A percentile compares a stretch with the other conserved stretches of the same genome.
Conservation (phyloP, 2,113 vertebrate species). For the Progne subis region DNA sequence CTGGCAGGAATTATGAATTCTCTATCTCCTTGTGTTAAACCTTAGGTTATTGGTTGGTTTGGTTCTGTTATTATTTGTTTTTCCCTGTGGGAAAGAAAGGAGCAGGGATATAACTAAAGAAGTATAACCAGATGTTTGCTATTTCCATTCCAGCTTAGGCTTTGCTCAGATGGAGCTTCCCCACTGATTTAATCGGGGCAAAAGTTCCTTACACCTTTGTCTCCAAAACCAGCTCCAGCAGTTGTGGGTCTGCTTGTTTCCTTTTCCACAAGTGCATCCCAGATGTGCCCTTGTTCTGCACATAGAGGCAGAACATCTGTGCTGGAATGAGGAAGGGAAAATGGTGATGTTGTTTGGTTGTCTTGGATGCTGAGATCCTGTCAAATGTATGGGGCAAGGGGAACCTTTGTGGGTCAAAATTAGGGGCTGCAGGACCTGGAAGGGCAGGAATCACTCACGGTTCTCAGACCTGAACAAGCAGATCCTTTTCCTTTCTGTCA, state of each 20-base stretch:
- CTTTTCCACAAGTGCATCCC: neutral
- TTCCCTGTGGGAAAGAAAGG: neutral
- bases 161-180: neutral
- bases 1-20: slow-evolving; percentile 44
- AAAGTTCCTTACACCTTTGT: neutral
- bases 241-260: neutral
- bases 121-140: slow-evolving; percentile 4
- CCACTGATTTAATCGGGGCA: neutral
- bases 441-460: neutral
- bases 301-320: neutral
- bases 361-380: neutral
- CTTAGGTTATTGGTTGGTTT: slow-evolving; percentile 8
- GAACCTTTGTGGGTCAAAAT: neutral
- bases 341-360: neutral
- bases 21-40: neutral
- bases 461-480: neutral
- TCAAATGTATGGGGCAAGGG: neutral
- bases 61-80: slow-evolving; percentile 1
- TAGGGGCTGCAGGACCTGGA: neutral
- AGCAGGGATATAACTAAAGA: neutral
- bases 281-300: neutral
- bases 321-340: neutral
- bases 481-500: neutral
- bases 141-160: neutral
- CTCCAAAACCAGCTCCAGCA: neutral